These are phyloP conservation scores for Puffinus mauretanicus DNA, from an alignment of 2,113 vertebrate species.

Conservation along the genomic window DNA sequence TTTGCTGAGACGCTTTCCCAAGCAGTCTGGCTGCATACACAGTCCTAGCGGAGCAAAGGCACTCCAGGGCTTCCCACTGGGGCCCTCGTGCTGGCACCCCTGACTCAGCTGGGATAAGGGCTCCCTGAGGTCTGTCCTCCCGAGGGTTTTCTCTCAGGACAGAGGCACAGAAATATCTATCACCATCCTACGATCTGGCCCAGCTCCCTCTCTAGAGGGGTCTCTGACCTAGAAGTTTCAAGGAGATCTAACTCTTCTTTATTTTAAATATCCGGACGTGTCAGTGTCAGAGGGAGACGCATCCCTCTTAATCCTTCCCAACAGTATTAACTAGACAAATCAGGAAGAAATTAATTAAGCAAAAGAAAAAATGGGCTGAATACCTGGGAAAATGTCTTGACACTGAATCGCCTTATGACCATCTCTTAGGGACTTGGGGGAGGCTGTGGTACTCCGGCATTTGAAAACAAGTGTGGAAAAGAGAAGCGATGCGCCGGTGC, in stretches of 20 bases:
- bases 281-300: background rate
- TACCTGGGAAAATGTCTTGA: background rate
- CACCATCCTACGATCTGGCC: background rate
- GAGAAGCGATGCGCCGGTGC: background rate
- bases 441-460: background rate
- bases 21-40: background rate
- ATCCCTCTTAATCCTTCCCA: slow-evolving; percentile 6
- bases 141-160: background rate
- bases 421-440: background rate
- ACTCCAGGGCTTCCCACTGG: background rate
- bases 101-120: background rate
- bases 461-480: background rate
- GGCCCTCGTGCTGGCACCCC: background rate
- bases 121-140: background rate
- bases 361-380: background rate
- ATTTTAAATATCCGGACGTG: background rate
- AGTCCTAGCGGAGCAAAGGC: background rate
- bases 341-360: slow-evolving; percentile 33
- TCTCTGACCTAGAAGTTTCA: background rate
- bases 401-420: background rate
- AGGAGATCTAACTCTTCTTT: background rate
- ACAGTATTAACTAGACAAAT: background rate
- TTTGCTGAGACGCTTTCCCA: background rate
- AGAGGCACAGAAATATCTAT: background rate
- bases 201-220: background rate